Evolutionary conservation across 2,888 invertebrate genomes (phyloP).

Genomic region (Ophioninae sp.): DNA sequence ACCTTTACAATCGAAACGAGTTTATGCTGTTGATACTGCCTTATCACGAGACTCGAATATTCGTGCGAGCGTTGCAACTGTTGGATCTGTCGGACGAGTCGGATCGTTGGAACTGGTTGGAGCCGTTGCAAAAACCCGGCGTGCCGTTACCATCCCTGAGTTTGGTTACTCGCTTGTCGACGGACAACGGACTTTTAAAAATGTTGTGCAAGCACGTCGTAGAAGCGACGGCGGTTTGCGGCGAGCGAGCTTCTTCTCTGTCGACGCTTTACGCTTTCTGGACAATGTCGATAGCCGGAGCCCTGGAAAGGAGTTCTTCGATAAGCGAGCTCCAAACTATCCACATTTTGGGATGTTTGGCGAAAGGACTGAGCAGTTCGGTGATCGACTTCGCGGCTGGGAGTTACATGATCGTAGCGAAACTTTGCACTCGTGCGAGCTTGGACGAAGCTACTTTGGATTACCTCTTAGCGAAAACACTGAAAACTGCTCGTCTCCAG

Average conservation of each 20-base stretch:
- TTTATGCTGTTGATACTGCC: slow-evolving; percentile 92
- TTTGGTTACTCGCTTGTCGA: slow-evolving; percentile 88
- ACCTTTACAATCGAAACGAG: slow-evolving; percentile 92
- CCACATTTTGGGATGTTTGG: slow-evolving; percentile 87
- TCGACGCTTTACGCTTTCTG: slow-evolving; percentile 91
- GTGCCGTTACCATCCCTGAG: slow-evolving; percentile 87
- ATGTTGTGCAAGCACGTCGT: slow-evolving; percentile 84
- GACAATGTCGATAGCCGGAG: slow-evolving; percentile 88
- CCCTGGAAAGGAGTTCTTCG: slow-evolving; percentile 83
- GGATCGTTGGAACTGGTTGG: slow-evolving; percentile 90
- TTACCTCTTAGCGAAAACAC: slow-evolving; percentile 84
- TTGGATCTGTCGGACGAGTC: slow-evolving; percentile 84
- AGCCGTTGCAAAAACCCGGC: slow-evolving; percentile 88
- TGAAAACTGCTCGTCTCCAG: slow-evolving; percentile 83
- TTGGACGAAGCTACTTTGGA: slow-evolving; percentile 84
- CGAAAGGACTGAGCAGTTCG: slow-evolving; percentile 87
- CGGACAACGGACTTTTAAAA: slow-evolving; percentile 84
- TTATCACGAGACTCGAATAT: slow-evolving; percentile 95
- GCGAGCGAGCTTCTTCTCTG: slow-evolving; percentile 83
- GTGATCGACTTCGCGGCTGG: slow-evolving; percentile 88
- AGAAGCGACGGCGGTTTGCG: slow-evolving; percentile 84
- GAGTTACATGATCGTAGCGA: slow-evolving; percentile 88
- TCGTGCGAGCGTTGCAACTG: slow-evolving; percentile 90
- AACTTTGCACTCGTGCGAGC: slow-evolving; percentile 85
- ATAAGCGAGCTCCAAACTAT: slow-evolving; percentile 86